phyloP scores from a whole-genome alignment of 2,113 vertebrate genomes.

The Elaphurus davidianus region DNA sequence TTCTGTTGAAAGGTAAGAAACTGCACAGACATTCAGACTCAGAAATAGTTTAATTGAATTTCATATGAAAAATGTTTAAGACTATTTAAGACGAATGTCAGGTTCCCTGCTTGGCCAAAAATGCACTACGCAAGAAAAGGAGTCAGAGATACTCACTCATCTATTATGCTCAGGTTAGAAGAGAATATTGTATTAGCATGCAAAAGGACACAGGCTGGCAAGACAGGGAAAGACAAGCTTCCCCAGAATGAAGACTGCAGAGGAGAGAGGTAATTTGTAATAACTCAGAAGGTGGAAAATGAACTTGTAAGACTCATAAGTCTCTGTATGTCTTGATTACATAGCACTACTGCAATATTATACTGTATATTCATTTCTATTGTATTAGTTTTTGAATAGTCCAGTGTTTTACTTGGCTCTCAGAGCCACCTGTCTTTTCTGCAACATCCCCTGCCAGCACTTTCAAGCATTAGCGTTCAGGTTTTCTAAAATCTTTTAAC shows the following conservation, averaged over 20 bases:
- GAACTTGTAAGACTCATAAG: constrained; percentile 1
- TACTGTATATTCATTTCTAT: constrained; percentile 41
- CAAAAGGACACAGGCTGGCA: constrained; percentile 54
- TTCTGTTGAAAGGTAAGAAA: constrained; percentile 74
- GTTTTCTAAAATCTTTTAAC: constrained; percentile 73
- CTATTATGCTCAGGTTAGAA: constrained; percentile 73
- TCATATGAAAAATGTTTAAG: constrained; percentile 71
- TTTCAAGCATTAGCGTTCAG: constrained; percentile 49
- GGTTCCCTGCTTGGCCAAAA: constrained; percentile 70
- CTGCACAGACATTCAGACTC: constrained; percentile 60
- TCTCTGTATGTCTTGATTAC: constrained; percentile 64
- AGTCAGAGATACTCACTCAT: constrained; percentile 59
- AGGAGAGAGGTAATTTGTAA: constrained; percentile 53
- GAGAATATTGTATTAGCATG: constrained; percentile 76
- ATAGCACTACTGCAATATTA: constrained; percentile 37
- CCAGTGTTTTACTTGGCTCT: constrained; percentile 36
- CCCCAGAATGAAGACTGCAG: constrained; percentile 8
- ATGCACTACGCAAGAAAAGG: constrained; percentile 67
- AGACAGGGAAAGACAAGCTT: constrained; percentile 21
- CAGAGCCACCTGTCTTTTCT: constrained; percentile 23
- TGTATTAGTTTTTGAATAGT: constrained; percentile 41
- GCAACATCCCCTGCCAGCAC: constrained; percentile 13
- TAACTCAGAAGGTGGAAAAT: constrained; percentile 61
- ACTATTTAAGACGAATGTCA: constrained; percentile 68
- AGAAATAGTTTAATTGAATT: constrained; percentile 78